A percentile compares a stretch with the other conserved stretches of the same genome.
Evolutionary conservation across 2,797 vertebrate species (phyloP).

Genomic region (Champsocephalus gunnari): DNA sequence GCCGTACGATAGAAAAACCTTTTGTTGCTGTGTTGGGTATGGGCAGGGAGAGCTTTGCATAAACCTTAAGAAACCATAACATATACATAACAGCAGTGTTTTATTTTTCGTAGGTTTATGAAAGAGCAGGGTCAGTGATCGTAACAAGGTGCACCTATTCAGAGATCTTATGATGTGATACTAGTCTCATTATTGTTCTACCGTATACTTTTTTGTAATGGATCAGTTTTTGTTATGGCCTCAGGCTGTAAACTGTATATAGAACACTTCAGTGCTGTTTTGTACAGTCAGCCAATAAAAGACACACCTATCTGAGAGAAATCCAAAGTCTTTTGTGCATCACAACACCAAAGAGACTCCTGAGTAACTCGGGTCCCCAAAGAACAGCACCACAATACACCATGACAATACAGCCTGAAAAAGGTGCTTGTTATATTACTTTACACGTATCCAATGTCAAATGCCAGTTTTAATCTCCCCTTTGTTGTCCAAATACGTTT

Average conservation of each 20-base stretch:
- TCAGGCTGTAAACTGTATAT: constrained; percentile 60
- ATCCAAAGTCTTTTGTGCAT: constrained; percentile 67
- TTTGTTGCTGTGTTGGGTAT: constrained; percentile 15
- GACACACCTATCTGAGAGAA: constrained; percentile 75
- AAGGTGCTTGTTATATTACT: constrained; percentile 67
- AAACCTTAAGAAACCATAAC: constrained; percentile 19
- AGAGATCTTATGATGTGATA: constrained; percentile 56
- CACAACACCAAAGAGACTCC: constrained; percentile 58
- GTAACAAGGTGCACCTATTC: constrained; percentile 36
- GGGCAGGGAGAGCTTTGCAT: background rate
- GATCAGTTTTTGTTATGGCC: constrained; percentile 67
- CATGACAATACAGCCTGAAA: constrained; percentile 54
- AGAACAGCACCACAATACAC: constrained; percentile 61
- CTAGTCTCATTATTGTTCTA: constrained; percentile 45
- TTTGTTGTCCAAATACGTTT: constrained; percentile 64
- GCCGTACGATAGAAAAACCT: constrained; percentile 35
- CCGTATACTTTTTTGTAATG: constrained; percentile 47
- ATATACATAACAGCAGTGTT: constrained; percentile 26
- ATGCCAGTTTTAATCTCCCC: constrained; percentile 71
- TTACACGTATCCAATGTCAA: constrained; percentile 71
- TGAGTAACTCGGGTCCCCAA: constrained; percentile 46
- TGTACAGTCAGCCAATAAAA: constrained; percentile 62
- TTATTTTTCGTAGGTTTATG: constrained; percentile 16
- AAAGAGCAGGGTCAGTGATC: constrained; percentile 45
- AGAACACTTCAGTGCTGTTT: constrained; percentile 52